A percentile compares a stretch with the other conserved stretches of the same genome.
Conservation (phyloP, 2,888 invertebrate species). For the Andrena marginata region DNA sequence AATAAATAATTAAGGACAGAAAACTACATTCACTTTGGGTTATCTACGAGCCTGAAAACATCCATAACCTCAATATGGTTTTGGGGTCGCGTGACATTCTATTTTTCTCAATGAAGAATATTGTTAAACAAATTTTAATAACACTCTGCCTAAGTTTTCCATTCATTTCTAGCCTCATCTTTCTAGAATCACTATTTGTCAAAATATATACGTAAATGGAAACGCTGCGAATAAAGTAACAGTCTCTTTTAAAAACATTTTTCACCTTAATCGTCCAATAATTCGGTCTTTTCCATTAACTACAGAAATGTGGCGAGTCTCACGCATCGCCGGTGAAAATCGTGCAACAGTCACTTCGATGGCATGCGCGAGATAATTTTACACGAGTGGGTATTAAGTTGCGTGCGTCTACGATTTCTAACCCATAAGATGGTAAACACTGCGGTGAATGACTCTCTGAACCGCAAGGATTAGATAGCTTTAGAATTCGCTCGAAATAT, state of each 20-base stretch:
- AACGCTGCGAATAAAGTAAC: not conserved
- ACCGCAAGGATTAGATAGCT: not conserved
- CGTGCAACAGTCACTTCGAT: slow-evolving; percentile 37
- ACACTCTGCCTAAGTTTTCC: not conserved
- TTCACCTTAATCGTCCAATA: not conserved
- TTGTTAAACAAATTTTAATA: not conserved
- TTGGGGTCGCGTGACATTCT: too few species aligned
- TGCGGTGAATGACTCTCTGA: not conserved
- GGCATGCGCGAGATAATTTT: slow-evolving; percentile 63
- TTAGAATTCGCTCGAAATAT: too few species aligned
- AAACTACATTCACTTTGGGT: too few species aligned
- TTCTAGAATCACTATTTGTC: not conserved
- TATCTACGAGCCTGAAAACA: too few species aligned
- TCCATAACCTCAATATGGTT: too few species aligned
- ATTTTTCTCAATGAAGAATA: not conserved
- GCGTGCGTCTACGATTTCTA: slow-evolving; percentile 68
- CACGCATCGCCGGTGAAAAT: slow-evolving; percentile 62
- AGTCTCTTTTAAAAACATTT: slow-evolving; percentile 12
- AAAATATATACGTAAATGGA: not conserved
- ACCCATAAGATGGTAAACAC: not conserved
- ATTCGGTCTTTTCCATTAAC: not conserved
- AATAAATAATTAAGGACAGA: too few species aligned
- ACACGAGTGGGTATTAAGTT: slow-evolving; percentile 68
- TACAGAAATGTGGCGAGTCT: slow-evolving; percentile 39
- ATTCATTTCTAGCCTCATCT: not conserved